Evolutionary conservation across 2,113 vertebrate genomes (phyloP), one percentile per base, ranked within the genome.

Genomic region (Apodemus speciosus): DNA sequence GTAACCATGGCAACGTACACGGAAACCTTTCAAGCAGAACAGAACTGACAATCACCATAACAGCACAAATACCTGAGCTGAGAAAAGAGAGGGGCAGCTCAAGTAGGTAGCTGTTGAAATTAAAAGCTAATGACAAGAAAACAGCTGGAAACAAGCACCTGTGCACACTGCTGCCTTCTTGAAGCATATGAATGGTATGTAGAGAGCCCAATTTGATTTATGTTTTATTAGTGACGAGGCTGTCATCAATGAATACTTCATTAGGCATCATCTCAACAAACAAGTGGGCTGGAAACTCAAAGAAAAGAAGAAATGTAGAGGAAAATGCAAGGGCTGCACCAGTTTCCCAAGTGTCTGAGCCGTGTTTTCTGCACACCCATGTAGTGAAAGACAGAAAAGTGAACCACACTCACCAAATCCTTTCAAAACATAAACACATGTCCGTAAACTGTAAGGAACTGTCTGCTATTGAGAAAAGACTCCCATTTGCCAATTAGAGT

Each of bases 111-210:
- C 96, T 97, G 97, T 96, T 97, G 97, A 97, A 98, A 98, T 98
- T 98, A 98, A 98, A 98, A 98, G 97, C 97, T 98, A 98, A 98
- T 97, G 98, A 98, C 97, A 98, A 97, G 98, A 96, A 98, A 98
- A 97, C 98, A 98, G 97, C 97, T 98, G 97, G 98, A 98, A 98
- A 98, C 95, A 98, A 97, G 97, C 60, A 20, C 88, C 71, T 32
- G 86, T 58, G 96, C 96, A 89, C 81, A 86, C 4, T 2, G 80
- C 75, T 81, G 9, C 91, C 73, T 95, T 96, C 96, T 97, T 93
- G 53, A 62, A 94, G 95, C 88, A 91, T 94, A 95, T 75, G 91
- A 73, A 88, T 88, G 81, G 85, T 96, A 84, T 96, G 93, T 85
- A 95, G 69, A 93, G 91, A 93, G 90, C 51, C 73, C 89, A 69